These are phyloP conservation scores for Nannoperca obscura DNA, from an alignment of 2,797 vertebrate species.

Conservation along the genomic window DNA sequence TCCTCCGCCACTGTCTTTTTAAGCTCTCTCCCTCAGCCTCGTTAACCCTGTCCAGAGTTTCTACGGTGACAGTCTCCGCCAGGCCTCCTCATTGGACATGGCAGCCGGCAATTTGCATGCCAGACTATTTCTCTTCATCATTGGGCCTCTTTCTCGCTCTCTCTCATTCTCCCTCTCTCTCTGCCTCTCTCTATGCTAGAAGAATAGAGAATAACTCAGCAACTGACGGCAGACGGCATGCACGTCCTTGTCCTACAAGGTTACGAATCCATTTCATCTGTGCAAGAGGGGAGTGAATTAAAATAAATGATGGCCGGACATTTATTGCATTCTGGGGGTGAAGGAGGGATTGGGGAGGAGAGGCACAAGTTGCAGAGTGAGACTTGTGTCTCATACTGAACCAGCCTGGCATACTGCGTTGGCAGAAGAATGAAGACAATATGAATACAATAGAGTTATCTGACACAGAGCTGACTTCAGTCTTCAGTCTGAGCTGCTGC, in stretches of 20 bases:
- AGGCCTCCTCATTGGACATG: constrained; percentile 84
- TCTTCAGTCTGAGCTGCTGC: constrained; percentile 21
- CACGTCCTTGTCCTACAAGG: constrained; percentile 91
- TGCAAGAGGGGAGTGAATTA: constrained; percentile 86
- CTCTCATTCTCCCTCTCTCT: constrained; percentile 53
- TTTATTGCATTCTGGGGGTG: constrained; percentile 85
- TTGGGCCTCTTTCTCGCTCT: constrained; percentile 80
- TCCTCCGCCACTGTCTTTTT: constrained; percentile 55
- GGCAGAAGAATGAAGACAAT: constrained; percentile 61
- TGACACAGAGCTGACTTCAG: constrained; percentile 15
- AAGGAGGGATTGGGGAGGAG: constrained; percentile 84
- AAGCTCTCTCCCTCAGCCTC: constrained; percentile 75
- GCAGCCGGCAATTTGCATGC: constrained; percentile 87
- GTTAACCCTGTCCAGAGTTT: constrained; percentile 83
- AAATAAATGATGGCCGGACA: constrained; percentile 87
- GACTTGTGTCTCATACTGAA: constrained; percentile 77
- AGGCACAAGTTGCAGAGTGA: constrained; percentile 76
- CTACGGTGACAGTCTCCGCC: constrained; percentile 81
- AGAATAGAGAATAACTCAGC: constrained; percentile 88
- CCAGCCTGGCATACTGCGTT: constrained; percentile 50
- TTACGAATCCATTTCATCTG: constrained; percentile 90
- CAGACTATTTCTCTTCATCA: constrained; percentile 89
- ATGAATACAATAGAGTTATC: constrained; percentile 52
- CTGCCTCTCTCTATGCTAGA: constrained; percentile 74
- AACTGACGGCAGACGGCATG: constrained; percentile 84